Conservation (phyloP, 1,140 invertebrate genomes). For the Thaumatotibia leucotreta region DNA sequence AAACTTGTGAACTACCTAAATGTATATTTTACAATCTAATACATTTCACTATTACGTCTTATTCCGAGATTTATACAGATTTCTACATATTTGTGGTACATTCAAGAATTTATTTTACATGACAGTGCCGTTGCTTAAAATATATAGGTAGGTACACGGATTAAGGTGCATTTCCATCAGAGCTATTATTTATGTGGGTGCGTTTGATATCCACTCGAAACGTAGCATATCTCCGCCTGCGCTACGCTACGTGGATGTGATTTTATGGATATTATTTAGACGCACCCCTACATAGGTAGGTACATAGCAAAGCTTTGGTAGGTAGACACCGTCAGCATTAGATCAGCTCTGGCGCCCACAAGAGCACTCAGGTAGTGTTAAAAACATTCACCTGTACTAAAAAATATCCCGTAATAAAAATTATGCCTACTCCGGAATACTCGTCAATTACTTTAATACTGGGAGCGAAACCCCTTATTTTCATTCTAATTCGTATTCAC, state of each 20-base stretch:
- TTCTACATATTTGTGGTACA: not conserved
- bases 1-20: not conserved
- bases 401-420: constrained; percentile 8
- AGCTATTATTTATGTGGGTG: too few relatives aligned
- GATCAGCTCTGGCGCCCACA: not conserved
- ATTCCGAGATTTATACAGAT: constrained; percentile 7
- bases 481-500: constrained; percentile 5
- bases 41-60: constrained; percentile 14
- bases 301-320: too few relatives aligned
- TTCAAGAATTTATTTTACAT: not conserved
- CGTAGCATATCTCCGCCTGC: too few relatives aligned
- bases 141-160: too few relatives aligned
- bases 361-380: not conserved
- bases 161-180: too few relatives aligned
- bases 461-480: not conserved
- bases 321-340: too few relatives aligned
- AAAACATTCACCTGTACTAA: not conserved
- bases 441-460: not conserved
- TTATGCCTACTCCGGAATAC: not conserved
- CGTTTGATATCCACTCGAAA: too few relatives aligned
- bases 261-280: too few relatives aligned
- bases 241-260: too few relatives aligned
- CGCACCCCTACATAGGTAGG: too few relatives aligned
- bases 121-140: too few relatives aligned
- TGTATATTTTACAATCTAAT: constrained; percentile 11